Evolutionary conservation across 2,888 invertebrate species (phyloP).

Genomic region (Esperia sulphurella): DNA sequence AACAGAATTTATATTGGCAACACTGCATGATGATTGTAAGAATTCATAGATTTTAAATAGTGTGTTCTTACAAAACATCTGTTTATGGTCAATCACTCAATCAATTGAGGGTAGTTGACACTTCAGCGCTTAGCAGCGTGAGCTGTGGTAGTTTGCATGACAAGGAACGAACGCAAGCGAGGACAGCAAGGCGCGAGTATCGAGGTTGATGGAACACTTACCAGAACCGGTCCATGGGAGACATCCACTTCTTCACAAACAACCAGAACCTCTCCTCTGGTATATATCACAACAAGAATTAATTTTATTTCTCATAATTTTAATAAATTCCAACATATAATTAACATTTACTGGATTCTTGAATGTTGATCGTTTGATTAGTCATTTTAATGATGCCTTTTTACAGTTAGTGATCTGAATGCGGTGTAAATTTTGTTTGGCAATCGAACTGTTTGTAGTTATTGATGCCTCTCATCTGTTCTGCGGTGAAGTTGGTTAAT

Average conservation of each 20-base stretch:
- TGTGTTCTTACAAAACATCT: too few relatives aligned
- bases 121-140: not conserved
- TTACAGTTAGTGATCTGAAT: constrained; percentile 68
- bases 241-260: constrained; percentile 45
- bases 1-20: too few relatives aligned
- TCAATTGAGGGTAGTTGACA: too few relatives aligned
- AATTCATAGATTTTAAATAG: too few relatives aligned
- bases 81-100: too few relatives aligned
- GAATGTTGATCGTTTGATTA: constrained; percentile 67
- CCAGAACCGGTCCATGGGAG: constrained; percentile 55
- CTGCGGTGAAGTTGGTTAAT: constrained; percentile 40
- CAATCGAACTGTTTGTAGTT: constrained; percentile 43
- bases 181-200: constrained; percentile 5
- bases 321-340: constrained; percentile 64
- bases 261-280: constrained; percentile 43
- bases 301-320: constrained; percentile 63
- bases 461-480: constrained; percentile 51
- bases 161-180: not conserved
- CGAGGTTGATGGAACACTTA: constrained; percentile 52
- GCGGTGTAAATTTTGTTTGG: constrained; percentile 60
- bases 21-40: too few relatives aligned
- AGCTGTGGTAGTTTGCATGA: not conserved
- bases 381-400: constrained; percentile 65
- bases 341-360: constrained; percentile 69
- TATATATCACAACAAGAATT: constrained; percentile 53